Evolutionary conservation across 1,140 invertebrate species (phyloP).

Genomic region (Drosophila teissieri): DNA sequence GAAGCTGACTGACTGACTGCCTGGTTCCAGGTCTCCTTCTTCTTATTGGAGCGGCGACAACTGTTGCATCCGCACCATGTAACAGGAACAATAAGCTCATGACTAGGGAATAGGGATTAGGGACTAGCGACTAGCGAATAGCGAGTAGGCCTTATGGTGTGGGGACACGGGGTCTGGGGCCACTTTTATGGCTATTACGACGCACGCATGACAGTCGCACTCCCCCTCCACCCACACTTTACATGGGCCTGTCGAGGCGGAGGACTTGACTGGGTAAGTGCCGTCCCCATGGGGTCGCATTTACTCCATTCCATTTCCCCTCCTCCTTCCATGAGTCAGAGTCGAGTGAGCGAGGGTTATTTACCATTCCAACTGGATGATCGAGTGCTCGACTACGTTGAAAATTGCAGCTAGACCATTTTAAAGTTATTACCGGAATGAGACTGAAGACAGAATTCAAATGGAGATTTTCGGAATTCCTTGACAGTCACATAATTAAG

Average conservation of each 20-base stretch:
- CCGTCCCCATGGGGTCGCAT: conserved; percentile 51
- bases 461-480: conserved; percentile 43
- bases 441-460: conserved; percentile 17
- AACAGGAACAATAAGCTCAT: not conserved
- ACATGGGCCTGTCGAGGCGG: conserved; percentile 50
- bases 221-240: conserved; percentile 42
- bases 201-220: conserved; percentile 72
- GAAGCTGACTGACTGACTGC: conserved; percentile 50
- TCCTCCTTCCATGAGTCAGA: conserved; percentile 32
- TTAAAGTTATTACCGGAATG: conserved; percentile 39
- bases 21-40: conserved; percentile 17
- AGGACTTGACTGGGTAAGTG: conserved; percentile 61
- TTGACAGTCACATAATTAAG: conserved; percentile 37
- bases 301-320: conserved; percentile 8
- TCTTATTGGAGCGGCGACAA: conserved; percentile 67
- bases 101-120: conserved; percentile 7
- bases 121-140: too few relatives aligned
- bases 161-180: conserved; percentile 18
- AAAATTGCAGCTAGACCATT: conserved; percentile 41
- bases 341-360: conserved; percentile 25
- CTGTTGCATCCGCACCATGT: conserved; percentile 35
- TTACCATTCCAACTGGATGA: conserved; percentile 40
- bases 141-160: conserved; percentile 1
- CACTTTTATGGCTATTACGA: conserved; percentile 76
- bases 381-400: conserved; percentile 32